Evolutionary conservation across 1,140 invertebrate species (phyloP).

Genomic region (Condylostylus longicornis): DNA sequence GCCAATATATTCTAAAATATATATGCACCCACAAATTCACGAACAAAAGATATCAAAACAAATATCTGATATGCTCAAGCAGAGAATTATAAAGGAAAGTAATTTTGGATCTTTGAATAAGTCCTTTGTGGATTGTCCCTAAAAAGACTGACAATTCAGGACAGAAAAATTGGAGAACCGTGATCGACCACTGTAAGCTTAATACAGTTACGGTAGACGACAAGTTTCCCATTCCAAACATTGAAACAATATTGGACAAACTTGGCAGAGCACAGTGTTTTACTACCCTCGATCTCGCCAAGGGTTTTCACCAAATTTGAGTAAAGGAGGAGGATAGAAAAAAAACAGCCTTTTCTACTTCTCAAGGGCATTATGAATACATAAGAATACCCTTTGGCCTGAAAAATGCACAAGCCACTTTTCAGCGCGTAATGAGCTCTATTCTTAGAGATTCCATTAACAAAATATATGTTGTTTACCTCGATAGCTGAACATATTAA

Average conservation of each 20-base stretch:
- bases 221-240: slow-evolving; percentile 36
- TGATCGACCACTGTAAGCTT: slow-evolving; percentile 29
- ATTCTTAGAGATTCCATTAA: too few species aligned
- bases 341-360: too few species aligned
- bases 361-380: too few species aligned
- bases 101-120: slow-evolving; percentile 22
- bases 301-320: slow-evolving; percentile 27
- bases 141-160: slow-evolving; percentile 30
- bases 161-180: slow-evolving; percentile 27
- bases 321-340: too few species aligned
- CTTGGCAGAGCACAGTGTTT: slow-evolving; percentile 21
- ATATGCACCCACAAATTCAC: slow-evolving; percentile 25
- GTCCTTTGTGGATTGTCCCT: slow-evolving; percentile 28
- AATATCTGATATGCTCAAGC: slow-evolving; percentile 22
- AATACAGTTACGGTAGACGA: slow-evolving; percentile 30
- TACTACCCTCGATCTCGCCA: slow-evolving; percentile 20
- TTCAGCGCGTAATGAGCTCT: too few species aligned
- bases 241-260: slow-evolving; percentile 26
- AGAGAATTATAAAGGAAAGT: slow-evolving; percentile 27
- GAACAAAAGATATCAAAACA: slow-evolving; percentile 22
- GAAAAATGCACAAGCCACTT: too few species aligned
- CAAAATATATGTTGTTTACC: too few species aligned
- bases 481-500: too few species aligned
- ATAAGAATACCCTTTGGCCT: too few species aligned
- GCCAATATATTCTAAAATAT: slow-evolving; percentile 19